Percentiles rank a stretch among this genome's conserved stretches.
phyloP scores from a whole-genome alignment of 2,797 vertebrate species.

The Diplodus sargus region DNA sequence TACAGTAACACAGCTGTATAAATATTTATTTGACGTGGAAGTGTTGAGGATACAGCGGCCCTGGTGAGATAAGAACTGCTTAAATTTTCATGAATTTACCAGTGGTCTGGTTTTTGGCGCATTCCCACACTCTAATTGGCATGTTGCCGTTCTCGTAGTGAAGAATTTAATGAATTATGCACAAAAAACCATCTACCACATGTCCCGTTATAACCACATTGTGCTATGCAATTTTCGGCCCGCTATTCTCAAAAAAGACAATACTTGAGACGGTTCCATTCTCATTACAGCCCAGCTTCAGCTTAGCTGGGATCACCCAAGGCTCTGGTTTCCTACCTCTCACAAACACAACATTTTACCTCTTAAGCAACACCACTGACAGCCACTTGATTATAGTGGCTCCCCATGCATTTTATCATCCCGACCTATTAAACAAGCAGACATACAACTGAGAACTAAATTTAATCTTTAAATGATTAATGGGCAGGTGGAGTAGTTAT shows the following conservation, averaged over 20 bases:
- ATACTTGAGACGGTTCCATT: constrained; percentile 75
- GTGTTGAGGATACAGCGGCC: constrained; percentile 51
- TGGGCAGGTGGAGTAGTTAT: constrained; percentile 40
- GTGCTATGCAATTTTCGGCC: constrained; percentile 69
- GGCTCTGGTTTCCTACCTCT: constrained; percentile 46
- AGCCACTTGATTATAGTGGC: constrained; percentile 38
- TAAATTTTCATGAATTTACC: constrained; percentile 85
- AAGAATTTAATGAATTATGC: constrained; percentile 84
- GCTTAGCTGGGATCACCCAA: constrained; percentile 40
- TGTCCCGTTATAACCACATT: constrained; percentile 82
- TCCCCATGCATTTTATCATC: constrained; percentile 43
- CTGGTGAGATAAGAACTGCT: constrained; percentile 71
- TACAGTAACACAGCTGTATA: constrained; percentile 68
- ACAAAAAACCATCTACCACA: constrained; percentile 80
- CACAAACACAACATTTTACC: constrained; percentile 34
- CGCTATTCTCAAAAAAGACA: constrained; percentile 73
- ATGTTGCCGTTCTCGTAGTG: constrained; percentile 77
- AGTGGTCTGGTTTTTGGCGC: constrained; percentile 75
- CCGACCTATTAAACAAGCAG: constrained; percentile 60
- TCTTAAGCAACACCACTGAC: constrained; percentile 33
- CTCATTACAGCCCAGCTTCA: constrained; percentile 70
- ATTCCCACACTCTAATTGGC: constrained; percentile 83
- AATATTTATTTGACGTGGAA: constrained; percentile 78
- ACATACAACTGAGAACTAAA: constrained; percentile 62
- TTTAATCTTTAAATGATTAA: constrained; percentile 68